Conservation (phyloP, 2,113 vertebrate species). For the Arothron firmamentum region DNA sequence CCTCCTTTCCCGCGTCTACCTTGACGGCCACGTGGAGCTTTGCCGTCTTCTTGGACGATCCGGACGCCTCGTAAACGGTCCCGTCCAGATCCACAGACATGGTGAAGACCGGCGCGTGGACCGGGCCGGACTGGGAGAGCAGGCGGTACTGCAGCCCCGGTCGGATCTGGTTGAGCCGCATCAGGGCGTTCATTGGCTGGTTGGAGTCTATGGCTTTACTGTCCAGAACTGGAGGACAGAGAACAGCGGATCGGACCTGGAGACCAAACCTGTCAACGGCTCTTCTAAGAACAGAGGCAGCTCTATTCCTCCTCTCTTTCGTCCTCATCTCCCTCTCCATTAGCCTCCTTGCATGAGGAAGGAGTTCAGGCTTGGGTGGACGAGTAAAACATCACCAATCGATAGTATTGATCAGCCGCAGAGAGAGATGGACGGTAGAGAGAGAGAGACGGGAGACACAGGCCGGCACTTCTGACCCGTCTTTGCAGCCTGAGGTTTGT, state of each 20-base stretch:
- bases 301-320: slow-evolving; percentile 35
- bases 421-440: slow-evolving; percentile 27
- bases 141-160: slow-evolving; percentile 98
- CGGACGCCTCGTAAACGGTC: slow-evolving; percentile 92
- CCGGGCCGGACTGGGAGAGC: slow-evolving; percentile 96
- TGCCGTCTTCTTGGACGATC: slow-evolving; percentile 98
- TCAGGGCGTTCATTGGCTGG: slow-evolving; percentile 95
- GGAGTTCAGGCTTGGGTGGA: slow-evolving; percentile 41
- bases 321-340: slow-evolving; percentile 38
- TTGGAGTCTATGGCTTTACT: slow-evolving; percentile 98
- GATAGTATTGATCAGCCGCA: slow-evolving; percentile 64
- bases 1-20: slow-evolving; percentile 66
- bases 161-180: slow-evolving; percentile 98
- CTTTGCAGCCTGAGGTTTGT: too few species aligned
- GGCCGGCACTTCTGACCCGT: background rate
- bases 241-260: background rate
- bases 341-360: slow-evolving; percentile 46
- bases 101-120: slow-evolving; percentile 98
- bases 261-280: too few species aligned
- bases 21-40: slow-evolving; percentile 98
- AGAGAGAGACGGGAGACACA: slow-evolving; percentile 6
- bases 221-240: slow-evolving; percentile 84
- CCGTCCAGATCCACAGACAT: slow-evolving; percentile 98
- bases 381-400: slow-evolving; percentile 64
- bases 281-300: slow-evolving; percentile 11